Percentiles rank a stretch among this genome's conserved stretches.
Conservation (phyloP, 2,797 vertebrate genomes). For the Paratrypauchen microcephalus region DNA sequence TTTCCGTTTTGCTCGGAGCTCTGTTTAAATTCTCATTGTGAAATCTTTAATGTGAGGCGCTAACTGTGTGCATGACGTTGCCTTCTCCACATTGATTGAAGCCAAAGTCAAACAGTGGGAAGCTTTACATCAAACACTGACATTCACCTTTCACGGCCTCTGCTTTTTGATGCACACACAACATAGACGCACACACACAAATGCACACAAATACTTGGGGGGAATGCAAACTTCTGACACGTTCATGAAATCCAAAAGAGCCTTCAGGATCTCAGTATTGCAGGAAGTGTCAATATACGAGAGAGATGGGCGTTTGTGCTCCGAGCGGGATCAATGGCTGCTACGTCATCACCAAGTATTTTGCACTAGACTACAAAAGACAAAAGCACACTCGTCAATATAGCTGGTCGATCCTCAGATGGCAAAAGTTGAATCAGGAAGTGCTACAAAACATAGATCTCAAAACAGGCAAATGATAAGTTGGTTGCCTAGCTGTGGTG, state of each 20-base stretch:
- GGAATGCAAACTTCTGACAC: constrained; percentile 39
- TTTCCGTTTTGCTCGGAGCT: constrained; percentile 11
- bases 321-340: neutral
- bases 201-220: constrained; percentile 21
- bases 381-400: neutral
- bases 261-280: constrained; percentile 40
- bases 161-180: constrained; percentile 58
- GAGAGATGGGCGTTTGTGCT: neutral
- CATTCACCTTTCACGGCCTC: constrained; percentile 70
- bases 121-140: constrained; percentile 72
- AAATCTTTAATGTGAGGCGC: constrained; percentile 41
- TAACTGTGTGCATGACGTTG: constrained; percentile 21
- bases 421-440: neutral
- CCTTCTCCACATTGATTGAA: constrained; percentile 67
- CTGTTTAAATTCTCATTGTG: constrained; percentile 32
- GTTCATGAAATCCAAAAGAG: constrained; percentile 59
- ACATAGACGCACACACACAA: constrained; percentile 33
- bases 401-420: neutral
- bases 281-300: constrained; percentile 18
- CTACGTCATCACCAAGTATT: neutral
- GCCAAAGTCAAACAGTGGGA: constrained; percentile 72
- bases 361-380: neutral
- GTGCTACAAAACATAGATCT: neutral
- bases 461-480: too few relatives aligned
- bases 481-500: neutral